phyloP scores from a whole-genome alignment of 2,888 invertebrate species.

The Eustalomyia histrio region DNA sequence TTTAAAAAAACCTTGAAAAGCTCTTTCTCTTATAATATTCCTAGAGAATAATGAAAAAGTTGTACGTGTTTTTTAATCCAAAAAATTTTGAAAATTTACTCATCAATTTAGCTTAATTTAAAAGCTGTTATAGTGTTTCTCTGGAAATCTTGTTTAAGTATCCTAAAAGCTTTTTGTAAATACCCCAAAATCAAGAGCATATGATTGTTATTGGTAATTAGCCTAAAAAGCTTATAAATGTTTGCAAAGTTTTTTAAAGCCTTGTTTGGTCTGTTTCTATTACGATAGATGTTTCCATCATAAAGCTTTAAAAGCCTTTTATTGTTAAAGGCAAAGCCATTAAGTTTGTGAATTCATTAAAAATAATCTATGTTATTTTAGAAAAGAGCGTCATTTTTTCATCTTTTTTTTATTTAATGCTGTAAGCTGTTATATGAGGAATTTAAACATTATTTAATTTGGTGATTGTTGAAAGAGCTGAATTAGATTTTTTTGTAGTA shows the following conservation, averaged over 20 bases:
- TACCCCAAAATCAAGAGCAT: neutral
- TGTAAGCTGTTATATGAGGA: slow-evolving; percentile 72
- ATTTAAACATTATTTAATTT: slow-evolving; percentile 73
- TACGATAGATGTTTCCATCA: slow-evolving; percentile 37
- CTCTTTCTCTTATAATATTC: slow-evolving; percentile 41
- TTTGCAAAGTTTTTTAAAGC: slow-evolving; percentile 40
- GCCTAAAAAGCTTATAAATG: neutral
- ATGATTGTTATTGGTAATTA: neutral
- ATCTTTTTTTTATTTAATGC: slow-evolving; percentile 55
- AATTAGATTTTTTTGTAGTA: slow-evolving; percentile 71
- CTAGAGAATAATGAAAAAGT: slow-evolving; percentile 6
- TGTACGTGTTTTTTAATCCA: too few relatives aligned
- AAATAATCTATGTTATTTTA: slow-evolving; percentile 40
- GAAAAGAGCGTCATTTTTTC: slow-evolving; percentile 56
- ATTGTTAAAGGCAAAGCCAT: slow-evolving; percentile 55
- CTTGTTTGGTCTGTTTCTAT: slow-evolving; percentile 56
- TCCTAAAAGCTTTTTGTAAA: neutral
- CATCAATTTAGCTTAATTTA: neutral
- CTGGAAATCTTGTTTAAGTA: neutral
- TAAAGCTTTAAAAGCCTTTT: slow-evolving; percentile 26
- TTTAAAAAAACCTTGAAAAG: slow-evolving; percentile 48
- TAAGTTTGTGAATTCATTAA: slow-evolving; percentile 30
- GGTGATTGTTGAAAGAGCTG: slow-evolving; percentile 78
- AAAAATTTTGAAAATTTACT: neutral
- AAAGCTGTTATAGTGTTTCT: slow-evolving; percentile 11